phyloP scores from a whole-genome alignment of 2,797 vertebrate species.

The Peromyscus nudipes region DNA sequence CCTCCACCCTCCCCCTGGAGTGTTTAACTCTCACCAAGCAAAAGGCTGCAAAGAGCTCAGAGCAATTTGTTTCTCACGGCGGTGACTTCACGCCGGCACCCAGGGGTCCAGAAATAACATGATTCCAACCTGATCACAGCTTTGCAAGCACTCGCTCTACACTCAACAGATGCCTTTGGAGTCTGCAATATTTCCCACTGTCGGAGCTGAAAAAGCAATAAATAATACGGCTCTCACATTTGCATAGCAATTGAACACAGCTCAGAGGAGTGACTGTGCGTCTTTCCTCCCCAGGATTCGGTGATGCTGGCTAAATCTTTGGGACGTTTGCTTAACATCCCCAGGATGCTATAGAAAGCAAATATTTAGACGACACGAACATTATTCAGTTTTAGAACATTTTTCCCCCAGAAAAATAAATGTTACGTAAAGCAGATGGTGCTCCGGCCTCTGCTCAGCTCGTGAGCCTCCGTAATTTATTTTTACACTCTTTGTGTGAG shows the following conservation, averaged over 20 bases:
- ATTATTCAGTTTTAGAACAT: conserved; percentile 80
- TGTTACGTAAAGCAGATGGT: conserved; percentile 84
- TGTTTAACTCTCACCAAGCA: background rate
- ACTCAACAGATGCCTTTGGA: conserved; percentile 63
- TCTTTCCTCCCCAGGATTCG: background rate
- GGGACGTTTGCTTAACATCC: conserved; percentile 53
- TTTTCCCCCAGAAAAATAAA: conserved; percentile 81
- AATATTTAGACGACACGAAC: conserved; percentile 82
- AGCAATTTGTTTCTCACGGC: background rate
- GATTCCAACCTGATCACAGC: fast-evolving
- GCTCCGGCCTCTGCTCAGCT: conserved; percentile 51
- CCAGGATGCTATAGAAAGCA: conserved; percentile 73
- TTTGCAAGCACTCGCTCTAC: background rate
- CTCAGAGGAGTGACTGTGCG: background rate
- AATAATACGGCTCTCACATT: conserved; percentile 58
- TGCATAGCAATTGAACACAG: background rate
- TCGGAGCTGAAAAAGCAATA: conserved; percentile 67
- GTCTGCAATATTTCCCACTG: conserved; percentile 52
- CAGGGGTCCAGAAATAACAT: background rate
- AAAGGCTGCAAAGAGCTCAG: background rate
- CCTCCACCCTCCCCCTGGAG: background rate
- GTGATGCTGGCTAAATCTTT: background rate
- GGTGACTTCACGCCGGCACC: background rate
- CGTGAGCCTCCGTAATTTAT: conserved; percentile 74
- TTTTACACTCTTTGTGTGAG: conserved; percentile 48